A percentile compares a stretch with the other conserved stretches of the same genome.
Conservation (phyloP, 2,888 invertebrate genomes). For the Cheilosia urbana region DNA sequence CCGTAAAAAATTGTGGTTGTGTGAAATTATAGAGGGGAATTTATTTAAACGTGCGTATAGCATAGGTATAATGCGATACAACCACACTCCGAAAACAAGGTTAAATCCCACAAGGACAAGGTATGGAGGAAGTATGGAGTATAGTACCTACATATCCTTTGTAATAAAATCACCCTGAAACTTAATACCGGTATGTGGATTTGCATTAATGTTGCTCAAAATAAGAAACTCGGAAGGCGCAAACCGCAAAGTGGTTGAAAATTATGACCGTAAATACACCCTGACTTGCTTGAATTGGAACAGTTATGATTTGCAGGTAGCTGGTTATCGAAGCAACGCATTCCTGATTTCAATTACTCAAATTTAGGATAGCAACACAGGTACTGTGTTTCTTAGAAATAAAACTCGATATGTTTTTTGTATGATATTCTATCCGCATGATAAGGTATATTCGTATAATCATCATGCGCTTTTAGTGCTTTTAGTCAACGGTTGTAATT, state of each 20-base stretch:
- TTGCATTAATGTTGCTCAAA: conserved; percentile 48
- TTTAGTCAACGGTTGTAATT: too few species aligned
- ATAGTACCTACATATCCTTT: conserved; percentile 11
- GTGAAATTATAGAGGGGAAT: too few species aligned
- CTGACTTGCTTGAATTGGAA: conserved; percentile 20
- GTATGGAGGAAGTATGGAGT: conserved; percentile 19
- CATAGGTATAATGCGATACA: background rate
- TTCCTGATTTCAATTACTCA: background rate
- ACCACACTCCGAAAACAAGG: conserved; percentile 50
- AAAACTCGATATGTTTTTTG: too few species aligned
- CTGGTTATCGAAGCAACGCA: background rate
- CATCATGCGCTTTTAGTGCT: too few species aligned
- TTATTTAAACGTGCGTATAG: too few species aligned
- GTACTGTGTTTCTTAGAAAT: too few species aligned
- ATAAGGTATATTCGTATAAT: too few species aligned
- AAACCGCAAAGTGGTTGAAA: background rate
- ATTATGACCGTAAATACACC: background rate
- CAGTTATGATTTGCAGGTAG: background rate
- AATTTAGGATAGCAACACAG: too few species aligned
- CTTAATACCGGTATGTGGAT: conserved; percentile 43
- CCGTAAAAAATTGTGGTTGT: conserved; percentile 24
- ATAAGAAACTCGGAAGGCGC: conserved; percentile 9
- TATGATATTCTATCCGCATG: too few species aligned
- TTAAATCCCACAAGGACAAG: conserved; percentile 35
- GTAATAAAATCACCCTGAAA: conserved; percentile 62